A percentile compares a stretch with the other conserved stretches of the same genome.
Conservation (phyloP, 2,888 invertebrate genomes). For the Brachylomia viminalis region DNA sequence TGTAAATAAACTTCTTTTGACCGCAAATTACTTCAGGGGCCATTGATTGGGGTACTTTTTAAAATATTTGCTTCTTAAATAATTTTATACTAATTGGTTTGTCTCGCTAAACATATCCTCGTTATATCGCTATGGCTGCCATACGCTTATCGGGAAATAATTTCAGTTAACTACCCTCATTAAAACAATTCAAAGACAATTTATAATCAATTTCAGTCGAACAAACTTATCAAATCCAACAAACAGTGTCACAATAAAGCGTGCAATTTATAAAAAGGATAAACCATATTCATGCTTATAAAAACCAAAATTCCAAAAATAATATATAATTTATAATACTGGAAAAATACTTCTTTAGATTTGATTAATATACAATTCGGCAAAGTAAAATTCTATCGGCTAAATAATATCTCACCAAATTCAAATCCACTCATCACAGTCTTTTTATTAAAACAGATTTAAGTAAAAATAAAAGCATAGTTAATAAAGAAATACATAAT, state of each 20-base stretch:
- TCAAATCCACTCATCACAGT: slow-evolving; percentile 62
- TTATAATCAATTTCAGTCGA: slow-evolving; percentile 46
- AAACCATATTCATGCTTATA: slow-evolving; percentile 25
- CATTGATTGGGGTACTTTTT: slow-evolving; percentile 14
- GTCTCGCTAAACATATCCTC: slow-evolving; percentile 33
- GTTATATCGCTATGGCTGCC: slow-evolving; percentile 50
- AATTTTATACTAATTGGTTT: slow-evolving; percentile 40
- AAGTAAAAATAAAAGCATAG: slow-evolving; percentile 40
- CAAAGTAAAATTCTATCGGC: slow-evolving; percentile 37
- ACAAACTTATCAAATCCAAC: slow-evolving; percentile 50
- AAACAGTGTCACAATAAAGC: slow-evolving; percentile 52
- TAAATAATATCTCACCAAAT: slow-evolving; percentile 45
- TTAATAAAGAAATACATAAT: slow-evolving; percentile 35
- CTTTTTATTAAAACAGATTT: slow-evolving; percentile 52
- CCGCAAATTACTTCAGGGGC: slow-evolving; percentile 21
- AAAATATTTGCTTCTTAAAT: slow-evolving; percentile 36
- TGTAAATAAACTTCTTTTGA: slow-evolving; percentile 46
- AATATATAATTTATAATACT: slow-evolving; percentile 66
- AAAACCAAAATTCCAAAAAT: slow-evolving; percentile 29
- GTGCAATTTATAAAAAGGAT: slow-evolving; percentile 48
- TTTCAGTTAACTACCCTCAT: slow-evolving; percentile 27
- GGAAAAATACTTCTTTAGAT: slow-evolving; percentile 62
- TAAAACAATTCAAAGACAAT: slow-evolving; percentile 40
- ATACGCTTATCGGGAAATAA: slow-evolving; percentile 54
- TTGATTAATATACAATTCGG: slow-evolving; percentile 34